Evolutionary conservation across 2,113 vertebrate genomes (phyloP).

Genomic region (Rhea americana): DNA sequence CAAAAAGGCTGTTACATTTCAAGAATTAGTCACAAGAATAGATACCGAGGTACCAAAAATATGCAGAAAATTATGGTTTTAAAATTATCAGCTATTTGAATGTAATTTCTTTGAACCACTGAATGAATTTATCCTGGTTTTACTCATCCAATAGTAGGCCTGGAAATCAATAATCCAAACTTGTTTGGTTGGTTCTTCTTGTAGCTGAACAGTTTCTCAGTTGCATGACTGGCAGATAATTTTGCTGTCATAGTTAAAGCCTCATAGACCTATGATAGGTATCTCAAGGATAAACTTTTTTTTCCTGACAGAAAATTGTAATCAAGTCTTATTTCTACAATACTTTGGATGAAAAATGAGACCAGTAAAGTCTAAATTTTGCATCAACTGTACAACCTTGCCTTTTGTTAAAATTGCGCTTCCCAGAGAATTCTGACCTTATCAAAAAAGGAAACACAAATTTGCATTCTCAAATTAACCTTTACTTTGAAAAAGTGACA

Average conservation of each 20-base stretch:
- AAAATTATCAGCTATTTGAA: background rate
- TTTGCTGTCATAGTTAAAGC: slow-evolving; percentile 24
- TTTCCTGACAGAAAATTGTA: slow-evolving; percentile 51
- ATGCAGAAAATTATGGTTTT: background rate
- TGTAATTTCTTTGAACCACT: background rate
- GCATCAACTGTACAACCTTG: background rate
- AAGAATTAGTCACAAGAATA: background rate
- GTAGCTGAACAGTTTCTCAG: slow-evolving; percentile 18
- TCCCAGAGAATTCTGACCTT: background rate
- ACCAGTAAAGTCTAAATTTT: background rate
- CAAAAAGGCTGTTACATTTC: background rate
- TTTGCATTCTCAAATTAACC: background rate
- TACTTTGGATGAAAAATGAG: slow-evolving; percentile 36
- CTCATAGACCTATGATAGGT: background rate
- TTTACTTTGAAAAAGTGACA: background rate
- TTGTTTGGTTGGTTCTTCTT: slow-evolving; percentile 23
- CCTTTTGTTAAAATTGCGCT: background rate
- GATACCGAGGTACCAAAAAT: background rate
- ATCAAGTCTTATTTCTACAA: slow-evolving; percentile 40
- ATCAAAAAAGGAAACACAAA: background rate
- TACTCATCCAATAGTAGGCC: background rate
- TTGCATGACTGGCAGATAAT: slow-evolving; percentile 37
- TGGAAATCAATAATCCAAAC: slow-evolving; percentile 28
- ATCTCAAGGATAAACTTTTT: slow-evolving; percentile 35
- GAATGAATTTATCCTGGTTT: background rate